These are phyloP conservation scores for Eurosta solidaginis DNA, from an alignment of 1,140 invertebrate species.

Conservation along the genomic window DNA sequence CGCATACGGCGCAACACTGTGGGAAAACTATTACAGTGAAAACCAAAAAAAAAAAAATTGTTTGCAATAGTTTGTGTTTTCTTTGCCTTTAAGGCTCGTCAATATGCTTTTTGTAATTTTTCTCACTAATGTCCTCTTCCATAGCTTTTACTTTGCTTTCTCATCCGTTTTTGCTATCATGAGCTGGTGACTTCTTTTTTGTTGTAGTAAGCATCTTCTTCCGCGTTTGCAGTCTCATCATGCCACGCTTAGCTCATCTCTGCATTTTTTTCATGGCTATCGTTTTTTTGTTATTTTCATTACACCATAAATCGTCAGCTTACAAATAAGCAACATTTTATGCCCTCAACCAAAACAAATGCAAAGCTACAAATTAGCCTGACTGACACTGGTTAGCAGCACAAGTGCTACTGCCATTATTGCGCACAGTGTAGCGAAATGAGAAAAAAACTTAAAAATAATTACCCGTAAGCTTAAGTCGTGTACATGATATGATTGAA, in stretches of 20 bases:
- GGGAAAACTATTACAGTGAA: background rate
- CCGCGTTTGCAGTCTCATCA: background rate
- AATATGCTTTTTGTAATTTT: background rate
- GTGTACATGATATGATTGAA: too few species aligned
- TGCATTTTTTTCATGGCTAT: background rate
- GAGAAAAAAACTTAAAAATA: too few species aligned
- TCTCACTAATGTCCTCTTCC: background rate
- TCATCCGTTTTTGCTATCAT: too few species aligned
- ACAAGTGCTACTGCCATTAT: background rate
- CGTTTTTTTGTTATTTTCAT: background rate
- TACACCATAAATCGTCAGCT: slow-evolving; percentile 18
- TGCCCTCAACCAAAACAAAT: slow-evolving; percentile 19
- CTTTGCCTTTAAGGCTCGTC: background rate
- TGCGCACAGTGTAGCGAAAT: too few species aligned
- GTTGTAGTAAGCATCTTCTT: background rate
- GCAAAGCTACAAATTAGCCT: slow-evolving; percentile 9
- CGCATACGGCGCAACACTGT: slow-evolving; percentile 9
- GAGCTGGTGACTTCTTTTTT: background rate
- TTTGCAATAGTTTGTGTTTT: background rate
- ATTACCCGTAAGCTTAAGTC: too few species aligned
- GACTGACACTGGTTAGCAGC: background rate
- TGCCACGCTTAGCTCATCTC: background rate
- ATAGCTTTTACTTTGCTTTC: background rate
- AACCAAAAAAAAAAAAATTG: background rate
- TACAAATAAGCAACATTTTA: slow-evolving; percentile 18